These are phyloP conservation scores for Trogon melanurus DNA, from an alignment of 2,113 vertebrate species.

Conservation along the genomic window DNA sequence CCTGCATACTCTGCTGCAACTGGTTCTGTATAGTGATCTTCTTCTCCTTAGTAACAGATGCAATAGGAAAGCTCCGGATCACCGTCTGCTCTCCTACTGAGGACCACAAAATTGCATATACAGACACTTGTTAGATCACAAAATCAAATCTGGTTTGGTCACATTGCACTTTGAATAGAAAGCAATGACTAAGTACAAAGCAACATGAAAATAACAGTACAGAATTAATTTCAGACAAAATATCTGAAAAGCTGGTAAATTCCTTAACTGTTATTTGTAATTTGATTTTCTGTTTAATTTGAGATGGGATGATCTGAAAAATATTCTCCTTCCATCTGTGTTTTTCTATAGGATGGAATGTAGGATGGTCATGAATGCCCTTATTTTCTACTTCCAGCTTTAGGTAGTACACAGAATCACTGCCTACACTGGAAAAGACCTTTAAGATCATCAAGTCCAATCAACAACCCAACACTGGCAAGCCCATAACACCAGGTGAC, in stretches of 20 bases:
- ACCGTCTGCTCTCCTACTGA: slow-evolving; percentile 94
- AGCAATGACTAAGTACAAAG: not conserved
- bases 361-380: not conserved
- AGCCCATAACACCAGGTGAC: not conserved
- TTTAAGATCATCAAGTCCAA: too few species aligned
- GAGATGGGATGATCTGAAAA: not conserved
- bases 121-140: not conserved
- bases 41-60: slow-evolving; percentile 95
- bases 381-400: not conserved
- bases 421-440: too few species aligned
- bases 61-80: slow-evolving; percentile 92
- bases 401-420: not conserved
- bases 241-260: not conserved
- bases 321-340: not conserved
- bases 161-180: not conserved
- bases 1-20: slow-evolving; percentile 95
- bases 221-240: not conserved
- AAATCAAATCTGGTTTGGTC: not conserved
- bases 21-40: slow-evolving; percentile 96
- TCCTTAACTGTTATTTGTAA: not conserved
- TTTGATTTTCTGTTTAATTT: not conserved
- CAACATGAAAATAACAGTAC: not conserved
- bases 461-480: too few species aligned
- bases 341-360: not conserved
- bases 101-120: slow-evolving; percentile 11